These are phyloP conservation scores for Nowickia ferox DNA, from an alignment of 2,888 invertebrate genomes.

Conservation along the genomic window DNA sequence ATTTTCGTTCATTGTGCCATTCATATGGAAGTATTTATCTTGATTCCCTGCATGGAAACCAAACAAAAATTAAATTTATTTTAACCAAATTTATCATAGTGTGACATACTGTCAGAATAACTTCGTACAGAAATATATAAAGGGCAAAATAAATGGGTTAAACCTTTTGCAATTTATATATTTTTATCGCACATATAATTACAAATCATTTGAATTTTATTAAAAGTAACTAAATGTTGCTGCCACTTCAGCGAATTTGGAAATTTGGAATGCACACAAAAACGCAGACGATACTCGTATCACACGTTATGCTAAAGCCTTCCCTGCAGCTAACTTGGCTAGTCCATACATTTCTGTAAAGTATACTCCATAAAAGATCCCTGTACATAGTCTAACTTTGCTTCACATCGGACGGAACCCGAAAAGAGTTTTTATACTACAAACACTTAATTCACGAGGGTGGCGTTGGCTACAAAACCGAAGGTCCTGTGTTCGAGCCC, in stretches of 20 bases:
- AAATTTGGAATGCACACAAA: neutral
- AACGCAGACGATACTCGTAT: no score
- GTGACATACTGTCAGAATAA: slow-evolving; percentile 2
- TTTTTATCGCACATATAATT: slow-evolving; percentile 40
- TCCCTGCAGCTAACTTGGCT: no score
- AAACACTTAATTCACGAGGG: no score
- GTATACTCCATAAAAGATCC: no score
- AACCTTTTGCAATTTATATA: slow-evolving; percentile 40
- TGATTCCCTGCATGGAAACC: slow-evolving; percentile 31
- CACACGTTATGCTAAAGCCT: no score
- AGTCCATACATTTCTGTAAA: no score
- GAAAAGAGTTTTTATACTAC: no score
- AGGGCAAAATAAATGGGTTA: slow-evolving; percentile 38
- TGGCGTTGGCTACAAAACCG: no score
- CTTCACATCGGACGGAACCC: no score
- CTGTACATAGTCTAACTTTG: no score
- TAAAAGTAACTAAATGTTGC: slow-evolving; percentile 49
- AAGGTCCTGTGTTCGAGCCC: no score
- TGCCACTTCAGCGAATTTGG: slow-evolving; percentile 13
- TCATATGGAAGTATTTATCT: slow-evolving; percentile 24
- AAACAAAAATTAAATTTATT: slow-evolving; percentile 43
- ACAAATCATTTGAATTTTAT: slow-evolving; percentile 46
- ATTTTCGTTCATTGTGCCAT: slow-evolving; percentile 7
- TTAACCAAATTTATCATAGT: slow-evolving; percentile 25
- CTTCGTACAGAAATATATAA: neutral